Conservation (phyloP, 2,797 vertebrate genomes). For the Sardinella longiceps region DNA sequence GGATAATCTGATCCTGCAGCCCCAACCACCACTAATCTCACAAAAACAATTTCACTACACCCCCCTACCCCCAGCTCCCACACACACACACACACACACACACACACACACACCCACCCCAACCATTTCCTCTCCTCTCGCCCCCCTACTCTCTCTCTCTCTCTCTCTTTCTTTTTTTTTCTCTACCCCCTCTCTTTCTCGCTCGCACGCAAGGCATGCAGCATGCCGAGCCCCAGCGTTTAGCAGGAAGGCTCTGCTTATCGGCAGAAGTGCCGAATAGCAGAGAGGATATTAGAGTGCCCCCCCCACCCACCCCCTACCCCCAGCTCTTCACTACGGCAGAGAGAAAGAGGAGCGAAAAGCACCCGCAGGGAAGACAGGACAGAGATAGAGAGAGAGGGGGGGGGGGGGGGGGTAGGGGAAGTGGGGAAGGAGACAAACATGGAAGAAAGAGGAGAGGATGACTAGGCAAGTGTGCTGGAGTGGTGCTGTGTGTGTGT, state of each 20-base stretch:
- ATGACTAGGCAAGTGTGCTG: background rate
- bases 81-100: background rate
- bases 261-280: conserved; percentile 37
- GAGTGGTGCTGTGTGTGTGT: background rate
- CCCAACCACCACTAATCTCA: conserved; percentile 49
- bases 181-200: background rate
- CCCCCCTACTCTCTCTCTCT: background rate
- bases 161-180: background rate
- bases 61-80: background rate
- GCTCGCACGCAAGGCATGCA: background rate
- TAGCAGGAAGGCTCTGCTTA: conserved; percentile 42
- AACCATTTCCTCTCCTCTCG: conserved; percentile 6
- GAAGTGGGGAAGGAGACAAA: background rate
- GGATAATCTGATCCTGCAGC: conserved; percentile 57
- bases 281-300: conserved; percentile 42
- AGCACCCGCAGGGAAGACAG: background rate
- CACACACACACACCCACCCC: background rate
- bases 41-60: conserved; percentile 33
- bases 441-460: background rate
- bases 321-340: background rate
- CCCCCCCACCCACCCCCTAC: no score
- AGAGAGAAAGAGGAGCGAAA: background rate
- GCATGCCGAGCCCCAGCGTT: conserved; percentile 17
- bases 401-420: background rate
- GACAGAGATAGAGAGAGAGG: background rate